Conservation (phyloP, 92 coral and sea anemone genomes). For the Metridium senile region DNA sequence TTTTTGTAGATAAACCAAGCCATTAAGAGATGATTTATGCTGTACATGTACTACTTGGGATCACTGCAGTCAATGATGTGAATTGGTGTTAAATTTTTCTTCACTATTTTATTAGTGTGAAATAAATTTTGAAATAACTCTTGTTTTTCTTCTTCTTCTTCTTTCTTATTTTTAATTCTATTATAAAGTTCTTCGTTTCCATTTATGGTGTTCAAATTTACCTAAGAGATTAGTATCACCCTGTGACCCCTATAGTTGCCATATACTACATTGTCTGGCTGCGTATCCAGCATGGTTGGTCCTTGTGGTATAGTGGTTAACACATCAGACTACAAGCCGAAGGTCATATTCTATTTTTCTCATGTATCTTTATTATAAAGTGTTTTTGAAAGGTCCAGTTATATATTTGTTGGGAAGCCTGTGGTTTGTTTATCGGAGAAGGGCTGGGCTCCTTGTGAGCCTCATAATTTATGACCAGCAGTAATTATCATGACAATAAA, state of each 20-base stretch:
- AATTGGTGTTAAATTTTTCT: too few species aligned
- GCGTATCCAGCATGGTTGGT: too few species aligned
- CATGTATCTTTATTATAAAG: too few species aligned
- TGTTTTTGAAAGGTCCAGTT: neutral
- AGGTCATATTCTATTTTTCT: too few species aligned
- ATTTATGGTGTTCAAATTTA: too few species aligned
- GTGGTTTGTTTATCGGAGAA: neutral
- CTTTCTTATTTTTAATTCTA: too few species aligned
- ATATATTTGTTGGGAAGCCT: neutral
- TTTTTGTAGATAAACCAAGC: slow-evolving; percentile 3
- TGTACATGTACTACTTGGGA: neutral
- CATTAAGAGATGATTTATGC: neutral
- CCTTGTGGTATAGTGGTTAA: too few species aligned
- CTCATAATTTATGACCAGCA: neutral
- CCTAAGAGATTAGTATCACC: too few species aligned
- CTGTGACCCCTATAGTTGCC: too few species aligned
- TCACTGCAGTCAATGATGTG: neutral
- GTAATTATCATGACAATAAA: neutral
- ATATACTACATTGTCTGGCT: too few species aligned
- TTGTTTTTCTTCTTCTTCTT: neutral
- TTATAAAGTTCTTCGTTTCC: too few species aligned
- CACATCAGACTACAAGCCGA: too few species aligned
- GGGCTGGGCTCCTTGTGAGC: neutral
- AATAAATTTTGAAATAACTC: slow-evolving; percentile 11
- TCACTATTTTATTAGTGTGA: neutral